phyloP scores from a whole-genome alignment of 2,888 invertebrate genomes.

The Agrochola lychnidis region DNA sequence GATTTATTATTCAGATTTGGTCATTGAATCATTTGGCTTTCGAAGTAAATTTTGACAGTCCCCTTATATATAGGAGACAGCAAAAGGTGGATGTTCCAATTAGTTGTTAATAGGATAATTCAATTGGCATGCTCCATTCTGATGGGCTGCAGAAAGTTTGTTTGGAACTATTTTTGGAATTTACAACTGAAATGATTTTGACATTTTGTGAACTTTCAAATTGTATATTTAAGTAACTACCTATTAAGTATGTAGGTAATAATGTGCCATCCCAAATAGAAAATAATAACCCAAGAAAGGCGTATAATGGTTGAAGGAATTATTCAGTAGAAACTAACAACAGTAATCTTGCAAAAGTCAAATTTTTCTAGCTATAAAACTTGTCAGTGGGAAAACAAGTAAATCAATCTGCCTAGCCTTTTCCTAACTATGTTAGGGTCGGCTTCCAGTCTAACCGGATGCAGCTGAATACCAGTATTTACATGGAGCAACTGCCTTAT shows the following conservation, averaged over 20 bases:
- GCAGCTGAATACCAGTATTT: no score
- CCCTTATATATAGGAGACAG: neutral
- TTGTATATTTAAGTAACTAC: no score
- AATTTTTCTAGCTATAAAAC: no score
- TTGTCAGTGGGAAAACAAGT: neutral
- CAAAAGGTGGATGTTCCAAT: slow-evolving; percentile 43
- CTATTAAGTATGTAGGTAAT: neutral
- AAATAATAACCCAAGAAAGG: neutral
- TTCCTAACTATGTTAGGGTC: no score
- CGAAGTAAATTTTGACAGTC: slow-evolving; percentile 38
- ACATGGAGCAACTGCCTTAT: no score
- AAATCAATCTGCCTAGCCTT: no score
- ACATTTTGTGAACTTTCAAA: neutral
- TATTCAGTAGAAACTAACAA: neutral
- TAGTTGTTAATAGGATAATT: slow-evolving; percentile 26
- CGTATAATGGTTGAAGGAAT: neutral
- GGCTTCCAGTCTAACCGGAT: no score
- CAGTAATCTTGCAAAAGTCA: neutral
- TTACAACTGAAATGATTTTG: slow-evolving; percentile 5
- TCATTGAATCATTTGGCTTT: slow-evolving; percentile 55
- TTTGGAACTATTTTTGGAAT: slow-evolving; percentile 10
- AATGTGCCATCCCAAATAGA: neutral
- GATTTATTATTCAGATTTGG: slow-evolving; percentile 58
- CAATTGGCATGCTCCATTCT: slow-evolving; percentile 26
- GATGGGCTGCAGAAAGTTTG: neutral